A percentile compares a stretch with the other conserved stretches of the same genome.
phyloP scores from a whole-genome alignment of 2,888 invertebrate species.

The Herminia tarsipennalis region DNA sequence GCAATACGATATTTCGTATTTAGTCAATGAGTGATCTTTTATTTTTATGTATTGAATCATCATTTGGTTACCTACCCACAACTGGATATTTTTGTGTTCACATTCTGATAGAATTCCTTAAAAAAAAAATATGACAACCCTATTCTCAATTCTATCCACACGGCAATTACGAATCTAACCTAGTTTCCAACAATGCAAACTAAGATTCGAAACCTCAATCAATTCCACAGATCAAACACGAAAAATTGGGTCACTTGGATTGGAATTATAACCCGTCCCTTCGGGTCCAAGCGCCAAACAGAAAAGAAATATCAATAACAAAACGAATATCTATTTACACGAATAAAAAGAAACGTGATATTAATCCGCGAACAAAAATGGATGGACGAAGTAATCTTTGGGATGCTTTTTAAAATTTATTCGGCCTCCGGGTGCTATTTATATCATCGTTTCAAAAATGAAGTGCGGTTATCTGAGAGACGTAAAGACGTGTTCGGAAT shows the following conservation, averaged over 20 bases:
- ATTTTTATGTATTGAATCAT: too few relatives aligned
- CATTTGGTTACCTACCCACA: too few relatives aligned
- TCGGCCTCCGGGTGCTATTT: conserved; percentile 79
- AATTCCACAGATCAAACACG: conserved; percentile 8
- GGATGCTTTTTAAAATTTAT: conserved; percentile 82
- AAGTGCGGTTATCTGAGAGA: conserved; percentile 81
- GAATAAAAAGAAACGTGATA: conserved; percentile 32
- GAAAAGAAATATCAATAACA: conserved; percentile 23
- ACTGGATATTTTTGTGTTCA: too few relatives aligned
- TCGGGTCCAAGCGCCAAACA: conserved; percentile 9
- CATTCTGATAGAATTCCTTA: too few relatives aligned
- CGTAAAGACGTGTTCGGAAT: conserved; percentile 77
- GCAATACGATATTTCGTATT: too few relatives aligned
- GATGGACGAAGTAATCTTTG: conserved; percentile 45
- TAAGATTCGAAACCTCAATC: conserved; percentile 8
- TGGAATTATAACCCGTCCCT: conserved; percentile 6
- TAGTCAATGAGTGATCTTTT: too few relatives aligned
- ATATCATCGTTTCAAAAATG: conserved; percentile 82
- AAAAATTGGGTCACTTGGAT: conserved; percentile 6
- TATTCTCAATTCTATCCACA: too few relatives aligned
- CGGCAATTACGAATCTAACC: not conserved
- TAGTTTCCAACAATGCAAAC: conserved; percentile 9
- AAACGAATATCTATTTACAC: conserved; percentile 30
- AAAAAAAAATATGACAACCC: too few relatives aligned
- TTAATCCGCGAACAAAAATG: conserved; percentile 48